phyloP scores from a whole-genome alignment of 2,797 vertebrate genomes.

The Lutra lutra region DNA sequence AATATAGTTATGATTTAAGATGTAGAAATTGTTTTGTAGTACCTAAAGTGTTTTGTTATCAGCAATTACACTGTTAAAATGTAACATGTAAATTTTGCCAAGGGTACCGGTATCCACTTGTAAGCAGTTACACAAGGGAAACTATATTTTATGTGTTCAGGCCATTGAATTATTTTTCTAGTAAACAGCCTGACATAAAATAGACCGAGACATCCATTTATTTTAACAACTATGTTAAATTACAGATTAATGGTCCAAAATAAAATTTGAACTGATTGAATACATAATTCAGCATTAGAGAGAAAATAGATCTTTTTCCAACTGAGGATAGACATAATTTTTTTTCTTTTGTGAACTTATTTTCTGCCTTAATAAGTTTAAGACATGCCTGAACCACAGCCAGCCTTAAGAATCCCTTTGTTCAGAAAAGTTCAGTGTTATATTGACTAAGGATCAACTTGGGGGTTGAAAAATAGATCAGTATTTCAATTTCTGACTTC shows the following conservation, averaged over 20 bases:
- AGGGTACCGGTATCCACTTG: conserved; percentile 51
- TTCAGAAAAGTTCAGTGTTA: conserved; percentile 55
- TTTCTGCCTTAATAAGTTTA: conserved; percentile 65
- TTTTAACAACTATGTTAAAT: conserved; percentile 69
- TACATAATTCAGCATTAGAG: conserved; percentile 36
- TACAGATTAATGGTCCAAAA: conserved; percentile 65
- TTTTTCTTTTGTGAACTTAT: conserved; percentile 55
- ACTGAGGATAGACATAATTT: background rate
- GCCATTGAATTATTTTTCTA: conserved; percentile 54
- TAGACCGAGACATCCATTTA: conserved; percentile 56
- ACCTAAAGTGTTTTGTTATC: conserved; percentile 59
- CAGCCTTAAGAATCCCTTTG: background rate
- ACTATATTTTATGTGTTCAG: conserved; percentile 43
- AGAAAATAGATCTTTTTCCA: conserved; percentile 55
- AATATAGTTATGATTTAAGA: conserved; percentile 39
- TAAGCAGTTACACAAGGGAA: conserved; percentile 47
- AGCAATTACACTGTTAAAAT: conserved; percentile 56
- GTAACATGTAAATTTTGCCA: conserved; percentile 38
- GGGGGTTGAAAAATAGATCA: conserved; percentile 66
- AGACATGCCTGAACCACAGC: background rate
- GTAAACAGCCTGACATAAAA: conserved; percentile 65
- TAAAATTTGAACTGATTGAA: conserved; percentile 71
- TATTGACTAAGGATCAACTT: conserved; percentile 49
- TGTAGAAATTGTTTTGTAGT: conserved; percentile 46
- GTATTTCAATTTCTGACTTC: conserved; percentile 60